Conservation (phyloP, 2,797 vertebrate species). For the Cephalopachus bancanus region DNA sequence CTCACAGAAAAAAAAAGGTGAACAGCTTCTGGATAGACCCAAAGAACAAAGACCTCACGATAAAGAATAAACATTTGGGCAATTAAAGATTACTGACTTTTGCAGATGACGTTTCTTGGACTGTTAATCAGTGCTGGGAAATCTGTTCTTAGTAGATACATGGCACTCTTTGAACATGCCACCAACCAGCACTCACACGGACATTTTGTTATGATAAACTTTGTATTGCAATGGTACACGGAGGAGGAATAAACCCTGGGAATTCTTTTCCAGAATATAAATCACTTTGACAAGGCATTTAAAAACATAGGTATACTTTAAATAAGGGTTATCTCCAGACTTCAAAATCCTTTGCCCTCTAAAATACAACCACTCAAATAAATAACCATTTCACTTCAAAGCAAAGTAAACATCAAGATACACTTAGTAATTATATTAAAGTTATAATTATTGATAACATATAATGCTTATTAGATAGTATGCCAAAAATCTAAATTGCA, state of each 20-base stretch:
- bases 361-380: neutral
- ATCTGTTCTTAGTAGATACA: slow-evolving; percentile 2
- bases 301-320: slow-evolving; percentile 10
- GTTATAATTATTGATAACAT: neutral
- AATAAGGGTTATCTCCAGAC: neutral
- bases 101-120: neutral
- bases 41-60: neutral
- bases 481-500: neutral
- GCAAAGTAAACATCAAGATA: neutral
- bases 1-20: neutral
- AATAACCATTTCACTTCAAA: slow-evolving; percentile 37
- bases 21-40: neutral
- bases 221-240: slow-evolving; percentile 51
- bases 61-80: neutral
- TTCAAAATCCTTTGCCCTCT: neutral
- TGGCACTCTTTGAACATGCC: slow-evolving; percentile 31
- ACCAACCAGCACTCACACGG: neutral
- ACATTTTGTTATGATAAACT: slow-evolving; percentile 54
- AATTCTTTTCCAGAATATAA: slow-evolving; percentile 47
- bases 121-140: neutral
- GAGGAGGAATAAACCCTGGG: neutral
- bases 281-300: slow-evolving; percentile 69
- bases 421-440: neutral
- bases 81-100: slow-evolving; percentile 16
- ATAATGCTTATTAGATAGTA: neutral